Base-by-base conservation (phyloP, 2,888 invertebrate species). In the Caenorhabditis sp. region DNA sequence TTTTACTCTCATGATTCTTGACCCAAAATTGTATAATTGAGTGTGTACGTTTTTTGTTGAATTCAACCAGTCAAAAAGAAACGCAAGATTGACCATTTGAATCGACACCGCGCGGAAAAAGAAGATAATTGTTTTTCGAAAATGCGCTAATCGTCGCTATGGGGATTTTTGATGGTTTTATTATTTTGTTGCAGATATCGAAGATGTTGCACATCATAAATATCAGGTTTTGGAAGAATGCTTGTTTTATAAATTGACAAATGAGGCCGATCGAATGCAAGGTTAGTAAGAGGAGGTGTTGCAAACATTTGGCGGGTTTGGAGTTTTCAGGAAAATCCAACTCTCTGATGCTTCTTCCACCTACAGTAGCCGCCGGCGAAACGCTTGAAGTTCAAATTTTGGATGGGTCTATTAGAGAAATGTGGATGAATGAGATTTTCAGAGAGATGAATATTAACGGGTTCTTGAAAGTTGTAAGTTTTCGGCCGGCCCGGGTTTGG, bases 361-460 rank as follows among this genome's bases (percentile, higher is more conserved):
- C 83, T 14, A 83, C 83, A 14, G 78, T 81, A n/a, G 81, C 81
- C 10, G 81, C 83, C 50, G 78, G 81, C 12, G 81, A 83, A 61
- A 83, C 79, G 1, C 69, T 83, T 12, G 81, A 81, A 24, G 76
- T 83, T 8, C 81, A 81, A 27, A 73, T 83, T 2, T 70, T 81
- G n/a, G 77, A 81, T 57, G 78, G 77, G 27, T 61, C 70, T 14
- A 73, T 83, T 49, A 61, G 79, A 0, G 80, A 81, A 49, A 76
- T 83, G 77, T 83, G 83, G 83, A 83, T 83, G 81, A 85, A 84
- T 60, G 85, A 85, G 59, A 78, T 85, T 51, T 84, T 83, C 83
- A 83, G 81, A 63, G 85, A 85, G 77, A 84, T 85, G 85, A 83
- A 84, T 62, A 81, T 85, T 67, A 82, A 83, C 60, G 85, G 85